Percentiles rank a stretch among this genome's conserved stretches.
Evolutionary conservation across 2,113 vertebrate species (phyloP).

Genomic region (Dasyprocta punctata): DNA sequence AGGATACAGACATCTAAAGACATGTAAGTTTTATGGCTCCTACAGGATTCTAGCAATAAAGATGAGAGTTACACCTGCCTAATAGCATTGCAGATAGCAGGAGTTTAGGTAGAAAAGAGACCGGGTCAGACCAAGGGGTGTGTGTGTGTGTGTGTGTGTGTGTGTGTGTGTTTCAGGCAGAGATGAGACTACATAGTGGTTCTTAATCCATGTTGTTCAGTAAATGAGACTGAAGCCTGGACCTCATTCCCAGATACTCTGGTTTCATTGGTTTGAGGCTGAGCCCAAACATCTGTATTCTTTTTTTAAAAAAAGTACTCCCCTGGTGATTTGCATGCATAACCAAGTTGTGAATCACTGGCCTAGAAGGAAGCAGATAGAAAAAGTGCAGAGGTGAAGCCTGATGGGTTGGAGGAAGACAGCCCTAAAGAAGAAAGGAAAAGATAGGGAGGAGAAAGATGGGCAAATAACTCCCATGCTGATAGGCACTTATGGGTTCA

Average conservation of each 20-base stretch:
- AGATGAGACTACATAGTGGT: background rate
- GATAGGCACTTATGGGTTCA: background rate
- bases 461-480: background rate
- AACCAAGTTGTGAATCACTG: slow-evolving; percentile 12
- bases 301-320: background rate
- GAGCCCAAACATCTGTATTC: slow-evolving; percentile 11
- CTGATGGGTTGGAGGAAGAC: background rate
- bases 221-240: background rate
- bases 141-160: background rate
- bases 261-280: background rate
- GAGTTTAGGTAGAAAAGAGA: background rate
- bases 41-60: slow-evolving; percentile 33
- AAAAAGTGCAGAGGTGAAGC: background rate
- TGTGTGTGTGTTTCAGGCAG: background rate
- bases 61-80: background rate
- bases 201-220: background rate
- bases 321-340: background rate
- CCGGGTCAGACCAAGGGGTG: background rate
- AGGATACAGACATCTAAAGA: background rate
- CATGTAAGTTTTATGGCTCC: background rate
- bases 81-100: background rate
- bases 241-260: background rate
- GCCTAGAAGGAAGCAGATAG: background rate
- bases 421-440: background rate
- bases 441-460: background rate